Evolutionary conservation across 2,888 invertebrate genomes (phyloP).

Genomic region (Andrena trimmerana): DNA sequence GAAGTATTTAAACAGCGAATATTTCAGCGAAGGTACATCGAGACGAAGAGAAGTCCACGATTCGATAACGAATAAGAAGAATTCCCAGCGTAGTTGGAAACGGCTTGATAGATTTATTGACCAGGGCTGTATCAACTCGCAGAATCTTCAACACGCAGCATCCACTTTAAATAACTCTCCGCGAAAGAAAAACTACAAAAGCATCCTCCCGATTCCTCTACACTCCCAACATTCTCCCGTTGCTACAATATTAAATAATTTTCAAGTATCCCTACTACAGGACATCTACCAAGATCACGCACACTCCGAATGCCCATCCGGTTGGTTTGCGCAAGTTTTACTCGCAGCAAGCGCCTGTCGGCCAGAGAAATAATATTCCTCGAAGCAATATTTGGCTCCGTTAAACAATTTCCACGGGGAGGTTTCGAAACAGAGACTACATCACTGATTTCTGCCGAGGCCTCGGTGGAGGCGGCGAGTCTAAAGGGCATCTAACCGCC

Average conservation of each 20-base stretch:
- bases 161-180: too few relatives aligned
- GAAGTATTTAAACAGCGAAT: not conserved
- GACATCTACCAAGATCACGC: not conserved
- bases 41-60: not conserved
- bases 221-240: not conserved
- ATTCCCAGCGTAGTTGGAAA: not conserved
- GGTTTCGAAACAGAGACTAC: conserved; percentile 6
- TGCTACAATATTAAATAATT: not conserved
- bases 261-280: not conserved
- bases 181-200: not conserved
- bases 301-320: not conserved
- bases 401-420: not conserved
- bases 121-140: not conserved
- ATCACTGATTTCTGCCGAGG: not conserved
- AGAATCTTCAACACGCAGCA: too few relatives aligned
- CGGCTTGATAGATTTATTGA: conserved; percentile 14
- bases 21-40: not conserved
- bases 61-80: conserved; percentile 7
- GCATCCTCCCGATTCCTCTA: not conserved
- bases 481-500: conserved; percentile 8
- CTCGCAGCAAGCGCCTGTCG: not conserved
- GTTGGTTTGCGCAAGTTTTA: not conserved
- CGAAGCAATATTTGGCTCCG: not conserved
- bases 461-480: not conserved
- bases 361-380: not conserved